These are phyloP conservation scores for Cottus gobio DNA, from an alignment of 2,113 vertebrate species.

Conservation along the genomic window DNA sequence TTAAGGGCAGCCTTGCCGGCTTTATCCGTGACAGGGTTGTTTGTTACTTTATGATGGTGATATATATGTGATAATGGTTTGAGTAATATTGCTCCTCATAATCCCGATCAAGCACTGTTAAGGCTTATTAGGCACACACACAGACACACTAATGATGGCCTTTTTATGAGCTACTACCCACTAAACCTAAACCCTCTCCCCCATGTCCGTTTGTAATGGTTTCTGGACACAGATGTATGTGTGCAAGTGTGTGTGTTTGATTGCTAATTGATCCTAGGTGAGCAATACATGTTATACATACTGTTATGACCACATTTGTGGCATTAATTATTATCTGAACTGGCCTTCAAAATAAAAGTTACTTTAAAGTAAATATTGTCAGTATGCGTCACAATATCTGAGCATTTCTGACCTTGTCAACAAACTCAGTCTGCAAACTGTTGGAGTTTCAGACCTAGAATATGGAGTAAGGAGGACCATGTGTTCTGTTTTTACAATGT, in stretches of 20 bases:
- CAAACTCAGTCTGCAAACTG: neutral
- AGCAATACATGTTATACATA: conserved; percentile 10
- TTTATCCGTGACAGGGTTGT: conserved; percentile 38
- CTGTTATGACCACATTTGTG: neutral
- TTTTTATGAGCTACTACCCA: conserved; percentile 57
- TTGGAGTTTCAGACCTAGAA: neutral
- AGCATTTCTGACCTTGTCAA: neutral
- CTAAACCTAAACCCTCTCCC: conserved; percentile 13
- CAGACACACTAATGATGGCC: conserved; percentile 27
- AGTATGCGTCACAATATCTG: neutral
- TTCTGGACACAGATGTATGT: neutral
- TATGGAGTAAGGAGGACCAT: neutral
- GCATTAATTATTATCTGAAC: neutral
- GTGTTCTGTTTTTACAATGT: conserved; percentile 11
- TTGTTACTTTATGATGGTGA: conserved; percentile 54
- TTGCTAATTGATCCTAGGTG: conserved; percentile 13
- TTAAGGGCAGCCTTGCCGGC: conserved; percentile 37
- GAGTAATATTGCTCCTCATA: conserved; percentile 55
- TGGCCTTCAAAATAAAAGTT: conserved; percentile 9
- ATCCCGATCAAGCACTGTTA: conserved; percentile 49
- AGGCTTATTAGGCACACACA: conserved; percentile 57
- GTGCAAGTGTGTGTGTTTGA: neutral
- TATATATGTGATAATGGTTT: conserved; percentile 60
- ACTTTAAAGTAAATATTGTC: neutral
- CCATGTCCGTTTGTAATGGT: conserved; percentile 27